Conservation (phyloP, 2,888 invertebrate genomes). For the Drosophila vallismaia region DNA sequence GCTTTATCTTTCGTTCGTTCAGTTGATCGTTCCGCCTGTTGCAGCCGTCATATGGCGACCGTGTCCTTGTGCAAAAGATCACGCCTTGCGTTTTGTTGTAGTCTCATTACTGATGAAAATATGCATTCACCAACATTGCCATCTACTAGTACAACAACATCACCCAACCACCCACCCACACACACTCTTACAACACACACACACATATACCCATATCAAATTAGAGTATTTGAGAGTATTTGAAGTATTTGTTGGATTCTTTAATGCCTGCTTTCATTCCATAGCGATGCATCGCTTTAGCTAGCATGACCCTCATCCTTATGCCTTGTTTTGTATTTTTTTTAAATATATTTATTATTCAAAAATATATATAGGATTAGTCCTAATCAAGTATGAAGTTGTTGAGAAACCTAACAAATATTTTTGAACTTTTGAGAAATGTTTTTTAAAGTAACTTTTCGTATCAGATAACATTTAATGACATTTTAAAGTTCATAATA, state of each 20-base stretch:
- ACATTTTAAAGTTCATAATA: neutral
- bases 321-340: neutral
- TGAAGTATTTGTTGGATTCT: neutral
- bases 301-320: conserved; percentile 16
- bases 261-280: conserved; percentile 13
- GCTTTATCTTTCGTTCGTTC: conserved; percentile 33
- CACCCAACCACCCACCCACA: no score
- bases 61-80: conserved; percentile 50
- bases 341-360: neutral
- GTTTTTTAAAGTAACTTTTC: neutral
- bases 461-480: neutral
- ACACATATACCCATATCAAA: conserved; percentile 7
- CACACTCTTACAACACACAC: conserved; percentile 13
- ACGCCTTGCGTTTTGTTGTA: conserved; percentile 71
- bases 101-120: conserved; percentile 81
- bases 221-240: conserved; percentile 9
- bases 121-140: conserved; percentile 23
- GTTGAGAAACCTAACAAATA: neutral
- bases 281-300: conserved; percentile 11
- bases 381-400: neutral
- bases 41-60: conserved; percentile 27
- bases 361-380: conserved; percentile 1
- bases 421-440: neutral
- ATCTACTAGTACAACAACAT: conserved; percentile 9
- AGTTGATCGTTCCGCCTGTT: conserved; percentile 28